These are phyloP conservation scores for Leuciscus idus DNA, from an alignment of 2,113 vertebrate species.

Conservation along the genomic window DNA sequence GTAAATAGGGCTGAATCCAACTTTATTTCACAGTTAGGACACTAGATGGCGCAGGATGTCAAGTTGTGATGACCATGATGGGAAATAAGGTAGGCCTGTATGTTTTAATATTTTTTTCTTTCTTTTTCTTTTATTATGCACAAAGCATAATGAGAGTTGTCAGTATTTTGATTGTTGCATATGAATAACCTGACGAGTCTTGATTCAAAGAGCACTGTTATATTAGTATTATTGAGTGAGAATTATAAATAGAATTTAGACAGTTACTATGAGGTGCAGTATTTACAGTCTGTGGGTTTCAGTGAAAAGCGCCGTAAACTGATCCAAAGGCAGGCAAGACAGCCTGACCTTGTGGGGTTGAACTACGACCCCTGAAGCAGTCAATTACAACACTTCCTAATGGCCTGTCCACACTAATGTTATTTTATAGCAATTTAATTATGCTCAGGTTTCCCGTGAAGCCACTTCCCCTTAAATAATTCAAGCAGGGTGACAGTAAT, in stretches of 20 bases:
- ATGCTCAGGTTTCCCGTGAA: slow-evolving; percentile 79
- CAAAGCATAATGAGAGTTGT: not conserved
- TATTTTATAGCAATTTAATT: slow-evolving; percentile 86
- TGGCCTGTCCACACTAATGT: slow-evolving; percentile 79
- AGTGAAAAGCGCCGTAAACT: slow-evolving; percentile 22
- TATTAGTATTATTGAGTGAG: not conserved
- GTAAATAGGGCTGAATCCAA: not conserved
- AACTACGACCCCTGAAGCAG: slow-evolving; percentile 71
- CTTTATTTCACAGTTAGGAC: slow-evolving; percentile 49
- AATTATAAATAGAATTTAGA: not conserved
- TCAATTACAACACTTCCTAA: slow-evolving; percentile 76
- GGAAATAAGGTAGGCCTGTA: not conserved
- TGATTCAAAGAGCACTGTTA: not conserved
- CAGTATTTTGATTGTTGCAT: not conserved
- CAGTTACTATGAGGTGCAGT: slow-evolving; percentile 4
- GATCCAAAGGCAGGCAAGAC: slow-evolving; percentile 56
- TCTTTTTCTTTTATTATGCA: not conserved
- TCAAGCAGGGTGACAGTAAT: slow-evolving; percentile 75
- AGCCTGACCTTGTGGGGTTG: slow-evolving; percentile 65
- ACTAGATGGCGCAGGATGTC: slow-evolving; percentile 56
- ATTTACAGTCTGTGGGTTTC: not conserved
- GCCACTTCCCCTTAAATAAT: slow-evolving; percentile 77
- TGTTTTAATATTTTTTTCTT: not conserved
- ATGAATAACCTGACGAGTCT: not conserved
- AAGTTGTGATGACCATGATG: not conserved